phyloP scores from a whole-genome alignment of 2,797 vertebrate genomes.

The Parotocinclus haroldoi region DNA sequence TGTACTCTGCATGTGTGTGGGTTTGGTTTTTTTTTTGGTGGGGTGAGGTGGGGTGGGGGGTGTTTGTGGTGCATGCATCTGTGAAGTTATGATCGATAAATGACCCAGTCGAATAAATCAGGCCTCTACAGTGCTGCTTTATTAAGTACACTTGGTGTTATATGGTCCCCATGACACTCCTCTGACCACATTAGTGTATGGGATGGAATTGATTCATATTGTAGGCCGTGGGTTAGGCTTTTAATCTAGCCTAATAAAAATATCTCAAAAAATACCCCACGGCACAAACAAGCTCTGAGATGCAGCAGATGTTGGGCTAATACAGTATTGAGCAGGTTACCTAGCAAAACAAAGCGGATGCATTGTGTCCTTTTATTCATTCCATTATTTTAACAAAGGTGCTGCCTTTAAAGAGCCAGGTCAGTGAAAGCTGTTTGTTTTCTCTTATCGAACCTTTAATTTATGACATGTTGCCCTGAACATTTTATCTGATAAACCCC shows the following conservation, averaged over 20 bases:
- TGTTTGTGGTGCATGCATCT: conserved; percentile 4
- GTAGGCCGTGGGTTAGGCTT: conserved; percentile 20
- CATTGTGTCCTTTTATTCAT: too few relatives aligned
- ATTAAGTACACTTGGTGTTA: conserved; percentile 62
- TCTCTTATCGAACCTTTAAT: too few relatives aligned
- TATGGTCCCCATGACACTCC: conserved; percentile 62
- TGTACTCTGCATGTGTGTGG: neutral
- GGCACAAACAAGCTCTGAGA: conserved; percentile 3
- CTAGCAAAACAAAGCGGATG: too few relatives aligned
- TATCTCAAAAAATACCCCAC: conserved; percentile 4
- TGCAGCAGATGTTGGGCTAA: neutral
- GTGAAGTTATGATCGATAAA: conserved; percentile 60
- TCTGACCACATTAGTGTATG: conserved; percentile 38
- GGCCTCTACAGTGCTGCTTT: conserved; percentile 63
- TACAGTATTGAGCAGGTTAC: neutral
- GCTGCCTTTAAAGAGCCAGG: too few relatives aligned
- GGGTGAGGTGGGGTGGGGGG: too few relatives aligned
- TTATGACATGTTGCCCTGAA: too few relatives aligned
- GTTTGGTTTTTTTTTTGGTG: too few relatives aligned
- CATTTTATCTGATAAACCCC: too few relatives aligned
- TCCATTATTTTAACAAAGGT: too few relatives aligned
- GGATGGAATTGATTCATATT: conserved; percentile 42
- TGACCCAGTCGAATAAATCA: conserved; percentile 69
- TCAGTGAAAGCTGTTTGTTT: too few relatives aligned
- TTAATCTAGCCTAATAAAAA: conserved; percentile 44